These are phyloP conservation scores for Ochropleura leucogaster DNA, from an alignment of 2,888 invertebrate species.

Conservation along the genomic window DNA sequence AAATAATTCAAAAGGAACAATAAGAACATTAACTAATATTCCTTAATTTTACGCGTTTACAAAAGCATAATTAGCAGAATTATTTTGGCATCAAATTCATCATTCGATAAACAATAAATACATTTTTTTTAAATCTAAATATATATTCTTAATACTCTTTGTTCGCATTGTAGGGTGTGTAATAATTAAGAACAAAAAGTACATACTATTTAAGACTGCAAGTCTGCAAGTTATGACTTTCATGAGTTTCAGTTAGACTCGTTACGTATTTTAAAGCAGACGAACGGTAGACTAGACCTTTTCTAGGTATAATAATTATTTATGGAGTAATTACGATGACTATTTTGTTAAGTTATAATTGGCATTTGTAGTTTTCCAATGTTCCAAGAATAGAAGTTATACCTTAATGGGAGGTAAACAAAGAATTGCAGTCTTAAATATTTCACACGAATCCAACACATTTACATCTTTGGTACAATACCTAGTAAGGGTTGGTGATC, in stretches of 20 bases:
- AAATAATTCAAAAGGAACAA: slow-evolving; percentile 61
- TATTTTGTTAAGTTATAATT: background rate
- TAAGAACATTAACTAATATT: slow-evolving; percentile 46
- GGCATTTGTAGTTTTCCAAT: slow-evolving; percentile 4
- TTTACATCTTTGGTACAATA: slow-evolving; percentile 90
- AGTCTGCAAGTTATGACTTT: slow-evolving; percentile 41
- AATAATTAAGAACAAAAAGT: slow-evolving; percentile 58
- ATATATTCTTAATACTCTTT: slow-evolving; percentile 52
- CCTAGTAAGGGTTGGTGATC: slow-evolving; percentile 85
- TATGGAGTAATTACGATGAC: slow-evolving; percentile 5
- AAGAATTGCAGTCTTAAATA: slow-evolving; percentile 71
- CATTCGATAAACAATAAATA: slow-evolving; percentile 75
- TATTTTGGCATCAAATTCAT: slow-evolving; percentile 82
- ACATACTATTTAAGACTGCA: slow-evolving; percentile 60
- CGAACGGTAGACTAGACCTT: slow-evolving; percentile 37
- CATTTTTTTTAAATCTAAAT: slow-evolving; percentile 54
- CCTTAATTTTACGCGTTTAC: slow-evolving; percentile 50
- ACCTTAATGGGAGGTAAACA: background rate
- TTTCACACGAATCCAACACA: slow-evolving; percentile 83
- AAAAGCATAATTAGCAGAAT: slow-evolving; percentile 65
- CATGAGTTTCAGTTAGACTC: background rate
- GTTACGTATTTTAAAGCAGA: slow-evolving; percentile 1
- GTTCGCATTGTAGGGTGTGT: slow-evolving; percentile 41
- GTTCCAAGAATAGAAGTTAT: background rate
- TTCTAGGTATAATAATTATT: slow-evolving; percentile 2